A percentile compares a stretch with the other conserved stretches of the same genome.
Conservation (phyloP, 1,140 invertebrate genomes). For the Drosophila pallidifrons region DNA sequence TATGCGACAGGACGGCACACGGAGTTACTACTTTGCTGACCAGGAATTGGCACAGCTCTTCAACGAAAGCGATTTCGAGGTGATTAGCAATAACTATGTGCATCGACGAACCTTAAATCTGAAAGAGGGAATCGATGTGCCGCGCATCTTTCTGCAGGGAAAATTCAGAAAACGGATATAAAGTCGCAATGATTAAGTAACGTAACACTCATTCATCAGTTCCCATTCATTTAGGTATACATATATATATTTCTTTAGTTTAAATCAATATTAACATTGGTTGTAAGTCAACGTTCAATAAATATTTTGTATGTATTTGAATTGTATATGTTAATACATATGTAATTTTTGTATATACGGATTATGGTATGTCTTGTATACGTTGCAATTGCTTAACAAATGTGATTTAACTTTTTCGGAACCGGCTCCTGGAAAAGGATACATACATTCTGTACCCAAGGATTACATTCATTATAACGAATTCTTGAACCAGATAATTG, state of each 20-base stretch:
- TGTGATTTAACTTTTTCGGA: background rate
- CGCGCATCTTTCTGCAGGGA: constrained; percentile 95
- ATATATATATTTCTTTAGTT: constrained; percentile 50
- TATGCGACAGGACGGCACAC: constrained; percentile 98
- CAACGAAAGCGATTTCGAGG: constrained; percentile 89
- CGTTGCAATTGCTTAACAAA: background rate
- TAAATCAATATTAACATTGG: constrained; percentile 71
- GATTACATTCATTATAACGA: constrained; percentile 4
- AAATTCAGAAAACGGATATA: constrained; percentile 89
- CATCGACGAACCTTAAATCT: constrained; percentile 94
- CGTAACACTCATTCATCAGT: background rate
- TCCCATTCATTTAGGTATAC: constrained; percentile 33
- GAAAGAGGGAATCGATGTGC: constrained; percentile 96
- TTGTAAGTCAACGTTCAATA: constrained; percentile 80
- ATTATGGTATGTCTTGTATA: constrained; percentile 33
- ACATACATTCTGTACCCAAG: background rate
- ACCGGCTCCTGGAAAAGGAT: background rate
- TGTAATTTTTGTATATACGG: constrained; percentile 41
- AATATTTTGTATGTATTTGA: constrained; percentile 67
- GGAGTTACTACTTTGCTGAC: constrained; percentile 92
- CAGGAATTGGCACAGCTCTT: constrained; percentile 88
- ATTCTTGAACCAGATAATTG: constrained; percentile 24
- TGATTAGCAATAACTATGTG: constrained; percentile 90
- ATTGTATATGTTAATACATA: constrained; percentile 58
- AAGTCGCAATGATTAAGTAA: background rate